phyloP scores from a whole-genome alignment of 2,113 vertebrate genomes.

The Irena cyanogastra region DNA sequence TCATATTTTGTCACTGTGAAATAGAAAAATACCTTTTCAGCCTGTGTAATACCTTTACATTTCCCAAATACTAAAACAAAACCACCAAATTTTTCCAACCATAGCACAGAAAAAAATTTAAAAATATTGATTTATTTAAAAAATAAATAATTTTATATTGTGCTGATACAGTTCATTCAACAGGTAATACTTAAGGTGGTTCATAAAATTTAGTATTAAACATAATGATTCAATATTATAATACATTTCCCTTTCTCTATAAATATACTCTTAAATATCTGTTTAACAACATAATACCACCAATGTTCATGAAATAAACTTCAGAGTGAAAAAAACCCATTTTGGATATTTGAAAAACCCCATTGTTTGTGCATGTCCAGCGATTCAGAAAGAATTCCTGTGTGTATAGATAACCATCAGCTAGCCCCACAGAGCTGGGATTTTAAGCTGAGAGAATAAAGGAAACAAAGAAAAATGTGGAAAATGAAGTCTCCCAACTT shows the following conservation, averaged over 20 bases:
- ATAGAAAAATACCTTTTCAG: not conserved
- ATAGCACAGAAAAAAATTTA: too few relatives aligned
- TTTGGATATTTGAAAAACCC: not conserved
- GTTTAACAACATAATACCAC: not conserved
- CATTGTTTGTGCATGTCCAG: not conserved
- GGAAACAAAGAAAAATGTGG: fast-evolving
- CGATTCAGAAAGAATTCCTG: not conserved
- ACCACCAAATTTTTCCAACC: fast-evolving
- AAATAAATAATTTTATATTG: not conserved
- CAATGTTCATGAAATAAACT: not conserved
- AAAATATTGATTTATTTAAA: not conserved
- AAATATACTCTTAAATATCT: not conserved
- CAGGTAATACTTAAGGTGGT: not conserved
- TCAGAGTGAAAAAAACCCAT: not conserved
- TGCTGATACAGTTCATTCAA: not conserved
- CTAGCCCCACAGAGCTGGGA: not conserved
- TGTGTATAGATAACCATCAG: not conserved
- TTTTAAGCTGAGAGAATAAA: not conserved
- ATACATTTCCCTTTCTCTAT: not conserved
- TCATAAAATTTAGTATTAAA: not conserved
- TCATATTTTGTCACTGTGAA: not conserved
- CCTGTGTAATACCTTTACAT: not conserved
- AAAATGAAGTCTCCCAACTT: not conserved
- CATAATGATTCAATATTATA: not conserved
- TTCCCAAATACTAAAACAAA: not conserved